A percentile compares a stretch with the other conserved stretches of the same genome.
These are phyloP conservation scores for Eriosoma lanigerum DNA, from an alignment of 1,140 invertebrate species.

Conservation along the genomic window DNA sequence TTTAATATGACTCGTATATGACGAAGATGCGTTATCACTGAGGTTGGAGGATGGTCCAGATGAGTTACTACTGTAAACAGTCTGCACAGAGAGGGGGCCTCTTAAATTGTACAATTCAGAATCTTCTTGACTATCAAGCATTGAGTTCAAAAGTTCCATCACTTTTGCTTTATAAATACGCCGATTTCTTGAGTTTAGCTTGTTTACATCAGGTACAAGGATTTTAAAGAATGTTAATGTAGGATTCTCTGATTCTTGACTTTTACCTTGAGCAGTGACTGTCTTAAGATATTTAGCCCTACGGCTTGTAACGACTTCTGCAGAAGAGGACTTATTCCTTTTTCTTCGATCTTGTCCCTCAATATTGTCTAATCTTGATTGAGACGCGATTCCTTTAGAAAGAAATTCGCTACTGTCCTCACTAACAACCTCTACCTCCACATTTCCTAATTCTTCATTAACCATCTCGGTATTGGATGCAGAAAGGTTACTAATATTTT, in stretches of 20 bases:
- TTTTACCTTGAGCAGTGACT: background rate
- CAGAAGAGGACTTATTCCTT: background rate
- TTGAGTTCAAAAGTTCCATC: constrained; percentile 18
- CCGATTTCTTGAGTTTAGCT: background rate
- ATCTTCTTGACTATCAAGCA: constrained; percentile 13
- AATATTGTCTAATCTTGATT: constrained; percentile 9
- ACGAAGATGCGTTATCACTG: background rate
- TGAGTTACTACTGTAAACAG: background rate
- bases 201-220: background rate
- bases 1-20: background rate
- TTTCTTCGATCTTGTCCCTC: background rate
- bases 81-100: background rate
- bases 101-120: background rate
- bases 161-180: background rate
- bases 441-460: background rate
- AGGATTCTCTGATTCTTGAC: background rate
- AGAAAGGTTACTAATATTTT: constrained; percentile 16
- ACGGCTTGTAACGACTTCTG: background rate
- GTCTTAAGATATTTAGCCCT: constrained; percentile 10
- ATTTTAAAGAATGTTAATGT: constrained; percentile 9
- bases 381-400: background rate
- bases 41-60: background rate
- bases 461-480: background rate
- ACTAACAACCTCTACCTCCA: constrained; percentile 2
- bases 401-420: background rate